Evolutionary conservation across 64 coral and sea anemone genomes (phyloP), one percentile per base, ranked within the genome.

Genomic region (Stylophora pistillata): DNA sequence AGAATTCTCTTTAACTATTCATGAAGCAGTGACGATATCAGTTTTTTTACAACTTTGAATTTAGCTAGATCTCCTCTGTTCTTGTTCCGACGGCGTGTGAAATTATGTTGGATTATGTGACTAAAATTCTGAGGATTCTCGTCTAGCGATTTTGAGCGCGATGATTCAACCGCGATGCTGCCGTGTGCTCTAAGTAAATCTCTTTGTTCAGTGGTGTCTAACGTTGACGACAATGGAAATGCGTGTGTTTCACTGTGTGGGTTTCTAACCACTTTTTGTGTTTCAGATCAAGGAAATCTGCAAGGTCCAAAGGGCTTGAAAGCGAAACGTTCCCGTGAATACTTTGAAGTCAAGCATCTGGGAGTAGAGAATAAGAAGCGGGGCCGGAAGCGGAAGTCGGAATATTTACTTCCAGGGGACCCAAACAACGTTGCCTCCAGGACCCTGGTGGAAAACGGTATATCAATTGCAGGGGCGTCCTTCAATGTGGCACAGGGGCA

Each of bases 281-380:
- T 75, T 89, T 79, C 62, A 99, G 97, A 99, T 81, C 93, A 95
- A 95, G 97, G 97, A 63, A 99, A 99, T 79, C 83, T 99, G 1
- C 91, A 95, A 68, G 97, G 97, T 16, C 97, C 97, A 9, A 99
- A 99, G 85, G 97, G 97, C 32, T 53, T 99, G 21, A 99, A 99
- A 88, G 97, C 97, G n/a, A 99, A 99, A 63, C 88, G 97, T 55
- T 95, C 97, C 26, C 86, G 97, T 20, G 97, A 99, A 58, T 99
- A 99, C 58, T 99, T 99, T 60, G 97, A 99, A 86, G 94, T 95
- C 9, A 99, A 99, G 52, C 97, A 99, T 79, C 90, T 99, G 26
- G 97, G 97, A 15, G 87, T 95, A 37, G 97, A 99, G 73, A 99
- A 99, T 71, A 99, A 99, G 74, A 99, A 95, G 63, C 88, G 97